Percentiles rank a stretch among this genome's conserved stretches.
These are phyloP conservation scores for Meloidogyne chitwoodi DNA, from an alignment of 1,140 invertebrate species.

Conservation along the genomic window DNA sequence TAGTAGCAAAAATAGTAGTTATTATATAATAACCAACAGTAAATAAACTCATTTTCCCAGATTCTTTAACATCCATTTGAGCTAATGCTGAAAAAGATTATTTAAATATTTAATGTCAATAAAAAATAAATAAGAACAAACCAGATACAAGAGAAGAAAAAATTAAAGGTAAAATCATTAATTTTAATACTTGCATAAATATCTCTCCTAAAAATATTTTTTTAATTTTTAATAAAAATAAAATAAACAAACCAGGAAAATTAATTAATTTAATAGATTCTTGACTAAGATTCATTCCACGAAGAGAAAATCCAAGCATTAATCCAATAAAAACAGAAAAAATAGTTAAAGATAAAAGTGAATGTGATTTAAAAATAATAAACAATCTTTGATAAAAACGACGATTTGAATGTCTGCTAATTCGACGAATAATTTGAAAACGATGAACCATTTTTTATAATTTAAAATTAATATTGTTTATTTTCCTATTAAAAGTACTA, in stretches of 20 bases:
- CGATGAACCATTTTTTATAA: not conserved
- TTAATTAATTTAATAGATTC: constrained; percentile 51
- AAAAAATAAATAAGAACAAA: constrained; percentile 1
- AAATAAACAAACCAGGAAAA: constrained; percentile 42
- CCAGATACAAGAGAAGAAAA: constrained; percentile 45
- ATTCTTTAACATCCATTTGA: constrained; percentile 46
- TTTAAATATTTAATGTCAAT: constrained; percentile 14
- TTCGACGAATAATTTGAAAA: not conserved
- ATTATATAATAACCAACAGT: constrained; percentile 41
- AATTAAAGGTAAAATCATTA: constrained; percentile 48
- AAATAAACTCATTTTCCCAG: constrained; percentile 43
- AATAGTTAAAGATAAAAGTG: constrained; percentile 55
- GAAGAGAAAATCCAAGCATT: constrained; percentile 45
- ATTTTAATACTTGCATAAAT: constrained; percentile 46
- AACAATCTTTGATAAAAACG: not conserved
- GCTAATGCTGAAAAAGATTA: constrained; percentile 40
- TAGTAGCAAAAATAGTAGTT: constrained; percentile 42
- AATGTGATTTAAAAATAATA: constrained; percentile 44
- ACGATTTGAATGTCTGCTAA: not conserved
- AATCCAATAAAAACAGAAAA: constrained; percentile 49
- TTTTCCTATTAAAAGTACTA: too few relatives aligned
- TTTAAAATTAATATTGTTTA: too few relatives aligned
- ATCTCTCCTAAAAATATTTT: constrained; percentile 33
- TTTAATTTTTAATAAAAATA: constrained; percentile 18
- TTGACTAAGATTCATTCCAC: constrained; percentile 39